A percentile compares a stretch with the other conserved stretches of the same genome.
Evolutionary conservation across 2,113 vertebrate genomes (phyloP).

Genomic region (Percopsis transmontana): DNA sequence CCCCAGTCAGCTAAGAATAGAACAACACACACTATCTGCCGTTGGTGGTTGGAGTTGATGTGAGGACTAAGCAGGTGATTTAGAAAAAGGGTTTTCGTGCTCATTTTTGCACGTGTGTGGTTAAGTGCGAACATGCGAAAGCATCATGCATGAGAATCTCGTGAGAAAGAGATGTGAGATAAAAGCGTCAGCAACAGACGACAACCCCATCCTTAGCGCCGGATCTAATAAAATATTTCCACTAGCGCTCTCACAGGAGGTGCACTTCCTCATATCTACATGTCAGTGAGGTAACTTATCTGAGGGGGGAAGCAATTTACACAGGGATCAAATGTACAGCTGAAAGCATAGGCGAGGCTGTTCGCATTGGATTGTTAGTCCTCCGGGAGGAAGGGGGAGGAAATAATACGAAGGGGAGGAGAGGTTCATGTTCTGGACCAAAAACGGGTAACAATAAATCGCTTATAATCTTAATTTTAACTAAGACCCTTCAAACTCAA

Average conservation of each 20-base stretch:
- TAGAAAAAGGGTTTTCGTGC: constrained; percentile 1
- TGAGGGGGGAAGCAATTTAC: constrained; percentile 70
- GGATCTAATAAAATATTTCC: constrained; percentile 71
- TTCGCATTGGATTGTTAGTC: constrained; percentile 35
- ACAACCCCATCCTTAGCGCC: constrained; percentile 50
- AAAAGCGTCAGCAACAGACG: constrained; percentile 21
- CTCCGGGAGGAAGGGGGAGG: not conserved
- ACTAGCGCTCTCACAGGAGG: constrained; percentile 58
- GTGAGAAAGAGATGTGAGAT: constrained; percentile 24
- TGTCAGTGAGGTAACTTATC: constrained; percentile 73
- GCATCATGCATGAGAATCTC: constrained; percentile 48
- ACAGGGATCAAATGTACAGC: constrained; percentile 71
- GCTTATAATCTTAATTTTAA: no score
- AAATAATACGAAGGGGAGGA: not conserved
- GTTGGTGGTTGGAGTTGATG: constrained; percentile 18
- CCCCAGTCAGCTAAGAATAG: constrained; percentile 28
- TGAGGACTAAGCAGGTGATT: constrained; percentile 3
- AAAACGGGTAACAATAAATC: no score
- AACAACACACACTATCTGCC: constrained; percentile 50
- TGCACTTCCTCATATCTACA: constrained; percentile 64
- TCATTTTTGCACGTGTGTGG: not conserved
- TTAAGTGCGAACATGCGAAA: constrained; percentile 7
- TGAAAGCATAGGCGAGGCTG: constrained; percentile 67
- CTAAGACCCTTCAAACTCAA: no score
- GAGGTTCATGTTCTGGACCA: not conserved